These are phyloP conservation scores for Drosophila recens DNA, from an alignment of 2,888 invertebrate genomes.

Conservation along the genomic window DNA sequence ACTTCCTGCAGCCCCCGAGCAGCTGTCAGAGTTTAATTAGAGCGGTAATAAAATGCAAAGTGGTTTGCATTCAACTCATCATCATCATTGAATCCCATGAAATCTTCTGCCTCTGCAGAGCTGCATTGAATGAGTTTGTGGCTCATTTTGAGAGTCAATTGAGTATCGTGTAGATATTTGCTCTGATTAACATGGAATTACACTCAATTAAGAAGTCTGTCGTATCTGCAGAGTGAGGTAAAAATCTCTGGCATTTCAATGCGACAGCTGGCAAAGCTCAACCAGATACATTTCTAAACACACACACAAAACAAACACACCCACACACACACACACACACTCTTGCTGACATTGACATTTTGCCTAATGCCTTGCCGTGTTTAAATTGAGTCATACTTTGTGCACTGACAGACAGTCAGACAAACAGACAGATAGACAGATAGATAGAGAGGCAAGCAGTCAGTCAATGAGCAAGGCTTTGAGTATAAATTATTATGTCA, in stretches of 20 bases:
- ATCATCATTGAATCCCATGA: neutral
- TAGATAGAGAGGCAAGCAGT: slow-evolving; percentile 14
- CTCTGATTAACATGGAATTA: slow-evolving; percentile 52
- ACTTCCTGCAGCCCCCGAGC: neutral
- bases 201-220: slow-evolving; percentile 45
- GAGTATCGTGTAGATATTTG: slow-evolving; percentile 38
- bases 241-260: slow-evolving; percentile 39
- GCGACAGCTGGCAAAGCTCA: slow-evolving; percentile 46
- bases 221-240: slow-evolving; percentile 14
- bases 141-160: slow-evolving; percentile 36
- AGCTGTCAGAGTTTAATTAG: slow-evolving; percentile 75
- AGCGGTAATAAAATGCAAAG: slow-evolving; percentile 73
- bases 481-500: slow-evolving; percentile 75
- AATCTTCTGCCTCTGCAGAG: neutral
- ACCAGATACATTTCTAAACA: slow-evolving; percentile 21
- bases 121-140: slow-evolving; percentile 32
- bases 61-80: slow-evolving; percentile 27
- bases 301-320: neutral
- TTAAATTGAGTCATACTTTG: slow-evolving; percentile 58
- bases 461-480: too few relatives aligned
- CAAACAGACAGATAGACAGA: slow-evolving; percentile 26
- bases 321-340: neutral
- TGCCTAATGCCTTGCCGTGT: slow-evolving; percentile 44
- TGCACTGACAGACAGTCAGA: slow-evolving; percentile 46
- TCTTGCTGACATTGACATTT: slow-evolving; percentile 57